Conservation (phyloP, 2,113 vertebrate species). For the Porphyrio hochstetteri region DNA sequence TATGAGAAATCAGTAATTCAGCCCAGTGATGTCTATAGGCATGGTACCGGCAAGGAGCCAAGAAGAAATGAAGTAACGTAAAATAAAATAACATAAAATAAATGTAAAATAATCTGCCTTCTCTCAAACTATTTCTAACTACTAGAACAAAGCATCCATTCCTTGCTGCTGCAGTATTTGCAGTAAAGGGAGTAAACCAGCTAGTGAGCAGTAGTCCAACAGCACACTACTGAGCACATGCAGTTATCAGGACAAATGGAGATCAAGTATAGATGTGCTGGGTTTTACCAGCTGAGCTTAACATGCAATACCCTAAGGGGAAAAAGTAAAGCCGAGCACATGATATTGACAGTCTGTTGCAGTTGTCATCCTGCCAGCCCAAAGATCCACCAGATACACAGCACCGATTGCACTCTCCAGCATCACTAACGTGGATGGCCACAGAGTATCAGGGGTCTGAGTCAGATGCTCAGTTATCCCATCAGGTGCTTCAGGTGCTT, state of each 20-base stretch:
- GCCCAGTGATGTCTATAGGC: neutral
- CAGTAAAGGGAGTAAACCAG: neutral
- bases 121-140: neutral
- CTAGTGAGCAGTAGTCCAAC: neutral
- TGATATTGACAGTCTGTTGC: constrained; percentile 12
- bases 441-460: neutral
- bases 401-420: neutral
- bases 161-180: neutral
- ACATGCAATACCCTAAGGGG: neutral
- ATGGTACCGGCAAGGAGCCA: neutral
- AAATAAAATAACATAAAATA: too few relatives aligned
- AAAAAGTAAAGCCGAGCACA: neutral
- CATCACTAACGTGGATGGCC: neutral
- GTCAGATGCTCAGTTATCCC: neutral
- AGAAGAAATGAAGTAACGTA: neutral
- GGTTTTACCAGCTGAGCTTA: constrained; percentile 30
- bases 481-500: too few relatives aligned
- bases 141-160: neutral
- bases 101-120: neutral
- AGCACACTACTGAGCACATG: neutral
- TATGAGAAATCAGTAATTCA: neutral
- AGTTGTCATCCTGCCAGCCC: constrained; percentile 23
- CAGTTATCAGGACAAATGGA: neutral
- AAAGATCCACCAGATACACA: neutral
- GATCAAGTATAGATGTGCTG: neutral